Base-by-base conservation (phyloP, 2,113 vertebrate species). In the Protobothrops flavoviridis region DNA sequence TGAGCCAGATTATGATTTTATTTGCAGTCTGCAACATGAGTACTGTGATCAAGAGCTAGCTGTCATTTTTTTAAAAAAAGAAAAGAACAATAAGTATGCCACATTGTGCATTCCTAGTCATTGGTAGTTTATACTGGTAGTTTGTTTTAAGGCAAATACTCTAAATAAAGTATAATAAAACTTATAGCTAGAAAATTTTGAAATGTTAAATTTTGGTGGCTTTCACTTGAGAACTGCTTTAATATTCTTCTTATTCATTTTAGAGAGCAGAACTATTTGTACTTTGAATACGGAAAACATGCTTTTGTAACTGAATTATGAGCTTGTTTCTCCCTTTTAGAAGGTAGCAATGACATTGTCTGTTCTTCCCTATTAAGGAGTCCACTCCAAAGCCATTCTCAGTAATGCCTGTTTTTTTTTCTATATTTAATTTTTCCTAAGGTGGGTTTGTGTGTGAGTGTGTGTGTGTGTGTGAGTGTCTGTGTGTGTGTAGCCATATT, bases 1-100 rank as follows among this genome's bases (percentile, higher is more conserved):
- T 87, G 93, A 87, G 88, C 20, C 95, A 92, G 29, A 92, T 86
- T 94, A 87, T 96, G 94, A 93, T 94, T 96, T 96, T 33, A 89
- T 95, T 96, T 96, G 91, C 61, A 50, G 6, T 94, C 93, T 86
- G 92, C 64, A 81, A 87, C 87, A 12, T 94, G 74, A 10, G 55
- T 95, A 94, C 93, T 91, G 59, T 94, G 61, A 92, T 94, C 93
- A 33, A 64, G 69, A 92, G 61, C 92, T 89, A 91, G 90, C 74
- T 92, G 87, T 86, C 92, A 39, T 39, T 91, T 61, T 61, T 90
- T 92, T 59, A 93, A 94, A 17, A 93, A 92, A 94, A 92, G 48
- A 33, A 45, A 94, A 61, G 55, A 94, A 74, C 89, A 45, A 94
- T 57, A 90, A 53, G 64, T 29, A 86, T 95, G 96, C 93, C 88